Evolutionary conservation across 1,140 invertebrate species (phyloP).

Genomic region (Orussus abietinus): DNA sequence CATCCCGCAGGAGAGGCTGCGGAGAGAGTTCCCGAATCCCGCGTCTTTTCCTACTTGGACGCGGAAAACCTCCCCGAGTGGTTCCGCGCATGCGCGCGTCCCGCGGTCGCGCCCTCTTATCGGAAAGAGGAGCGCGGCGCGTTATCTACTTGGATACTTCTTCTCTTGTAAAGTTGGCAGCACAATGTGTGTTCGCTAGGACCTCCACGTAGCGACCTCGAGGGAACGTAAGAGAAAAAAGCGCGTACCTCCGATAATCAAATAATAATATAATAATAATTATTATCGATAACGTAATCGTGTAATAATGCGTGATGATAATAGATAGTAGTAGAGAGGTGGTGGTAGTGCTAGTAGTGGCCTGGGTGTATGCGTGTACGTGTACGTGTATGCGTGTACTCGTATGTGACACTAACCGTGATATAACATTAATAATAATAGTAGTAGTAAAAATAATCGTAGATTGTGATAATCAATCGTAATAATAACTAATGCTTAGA

Average conservation of each 20-base stretch:
- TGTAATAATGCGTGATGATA: conserved; percentile 4
- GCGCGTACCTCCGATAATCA: no score
- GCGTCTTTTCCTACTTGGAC: no score
- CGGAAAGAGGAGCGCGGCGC: no score
- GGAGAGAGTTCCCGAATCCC: no score
- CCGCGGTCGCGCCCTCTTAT: no score
- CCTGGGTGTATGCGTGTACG: conserved; percentile 12
- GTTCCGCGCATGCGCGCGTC: no score
- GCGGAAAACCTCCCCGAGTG: no score
- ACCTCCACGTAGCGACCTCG: not conserved
- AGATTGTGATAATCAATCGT: conserved; percentile 13
- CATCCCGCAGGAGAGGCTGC: no score
- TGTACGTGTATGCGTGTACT: conserved; percentile 19
- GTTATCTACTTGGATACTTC: no score
- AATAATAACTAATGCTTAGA: conserved; percentile 14
- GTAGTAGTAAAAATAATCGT: conserved; percentile 13
- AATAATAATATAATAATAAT: no score
- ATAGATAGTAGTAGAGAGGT: conserved; percentile 1
- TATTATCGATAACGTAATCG: conserved; percentile 5
- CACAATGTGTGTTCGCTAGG: conserved; percentile 15
- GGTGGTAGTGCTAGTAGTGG: no score
- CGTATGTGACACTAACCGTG: no score
- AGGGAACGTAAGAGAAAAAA: not conserved
- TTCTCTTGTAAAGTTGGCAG: conserved; percentile 16
- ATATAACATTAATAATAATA: conserved; percentile 16